Percentiles rank a stretch among this genome's conserved stretches.
Evolutionary conservation across 2,113 vertebrate genomes (phyloP).

Genomic region (Gnathonemus longibarbis): DNA sequence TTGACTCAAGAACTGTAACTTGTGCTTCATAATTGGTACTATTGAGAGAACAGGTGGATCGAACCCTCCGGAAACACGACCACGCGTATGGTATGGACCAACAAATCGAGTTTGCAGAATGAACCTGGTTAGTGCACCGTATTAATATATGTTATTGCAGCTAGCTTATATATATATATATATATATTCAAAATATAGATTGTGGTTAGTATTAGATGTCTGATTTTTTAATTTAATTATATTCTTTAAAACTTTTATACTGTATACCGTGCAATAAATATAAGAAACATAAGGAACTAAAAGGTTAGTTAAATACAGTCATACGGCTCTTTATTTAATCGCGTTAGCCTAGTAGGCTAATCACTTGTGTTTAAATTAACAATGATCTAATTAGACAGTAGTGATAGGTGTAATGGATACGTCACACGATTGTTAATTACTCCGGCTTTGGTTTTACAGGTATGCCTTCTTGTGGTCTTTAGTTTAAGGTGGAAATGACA

Average conservation of each 20-base stretch:
- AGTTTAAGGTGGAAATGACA: neutral
- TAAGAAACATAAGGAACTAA: neutral
- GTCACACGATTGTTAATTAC: neutral
- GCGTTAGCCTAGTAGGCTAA: neutral
- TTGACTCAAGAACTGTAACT: neutral
- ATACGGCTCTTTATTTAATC: neutral
- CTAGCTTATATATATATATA: neutral
- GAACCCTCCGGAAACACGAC: neutral
- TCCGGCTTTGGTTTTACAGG: neutral
- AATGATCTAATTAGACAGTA: neutral
- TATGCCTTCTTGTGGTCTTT: neutral
- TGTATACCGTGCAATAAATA: neutral
- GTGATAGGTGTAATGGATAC: neutral
- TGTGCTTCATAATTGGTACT: neutral
- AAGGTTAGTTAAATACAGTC: neutral
- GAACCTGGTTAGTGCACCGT: neutral
- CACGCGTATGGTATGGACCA: neutral
- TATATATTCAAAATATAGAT: no score
- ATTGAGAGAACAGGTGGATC: neutral
- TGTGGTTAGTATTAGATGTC: neutral
- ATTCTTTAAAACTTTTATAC: neutral
- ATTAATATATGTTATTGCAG: neutral
- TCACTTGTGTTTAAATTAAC: neutral
- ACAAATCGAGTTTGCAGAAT: neutral
- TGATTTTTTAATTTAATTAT: neutral